Evolutionary conservation across 2,113 vertebrate species (phyloP), one percentile per base, ranked within the genome.

Genomic region (Litocranius walleri): DNA sequence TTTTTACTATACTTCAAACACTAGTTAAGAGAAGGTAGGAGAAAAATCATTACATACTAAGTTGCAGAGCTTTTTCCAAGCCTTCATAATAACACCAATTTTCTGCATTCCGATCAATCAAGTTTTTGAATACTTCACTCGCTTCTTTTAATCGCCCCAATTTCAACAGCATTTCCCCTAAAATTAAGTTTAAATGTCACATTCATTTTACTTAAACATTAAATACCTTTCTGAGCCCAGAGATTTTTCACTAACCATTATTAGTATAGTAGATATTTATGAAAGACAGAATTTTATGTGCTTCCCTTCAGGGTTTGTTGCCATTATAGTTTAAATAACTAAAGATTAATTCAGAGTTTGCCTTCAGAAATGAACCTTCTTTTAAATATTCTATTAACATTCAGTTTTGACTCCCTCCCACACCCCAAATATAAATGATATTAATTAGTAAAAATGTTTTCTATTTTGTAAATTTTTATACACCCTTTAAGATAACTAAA

Each of bases 1-100:
- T 71, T 71, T 74, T 74, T 40, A 40, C 67, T 74, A 40, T 40
- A 67, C 11, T 52, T 91, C 48, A 94, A 83, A 90, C 9, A 84
- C 52, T 45, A 91, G n/a, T 21, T 91, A 91, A 91, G 33, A 52
- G 89, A 95, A 96, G 7, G 40, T 25, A 95, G 30, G 1, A 88
- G 36, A 89, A 96, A 93, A 91, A 92, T 78, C 25, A 96, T 94
- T 59, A 99, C 98, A 98, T 99, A 99, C 99, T 98, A 98, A 99
- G 98, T 93, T 98, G 98, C 4, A 99, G 97, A 62, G 99, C 98
- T 98, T 98, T 99, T 97, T 99, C 99, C 97, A 99, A 97, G 92
- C 99, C 98, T 99, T 99, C 98, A 93, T 99, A 99, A 61, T 99
- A 99, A 98, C 93, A 98, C 99, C 99, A 99, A 97, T 99, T 99